A percentile compares a stretch with the other conserved stretches of the same genome.
Conservation (phyloP, 2,888 invertebrate species). For the Hirtodrosophila cameraria region DNA sequence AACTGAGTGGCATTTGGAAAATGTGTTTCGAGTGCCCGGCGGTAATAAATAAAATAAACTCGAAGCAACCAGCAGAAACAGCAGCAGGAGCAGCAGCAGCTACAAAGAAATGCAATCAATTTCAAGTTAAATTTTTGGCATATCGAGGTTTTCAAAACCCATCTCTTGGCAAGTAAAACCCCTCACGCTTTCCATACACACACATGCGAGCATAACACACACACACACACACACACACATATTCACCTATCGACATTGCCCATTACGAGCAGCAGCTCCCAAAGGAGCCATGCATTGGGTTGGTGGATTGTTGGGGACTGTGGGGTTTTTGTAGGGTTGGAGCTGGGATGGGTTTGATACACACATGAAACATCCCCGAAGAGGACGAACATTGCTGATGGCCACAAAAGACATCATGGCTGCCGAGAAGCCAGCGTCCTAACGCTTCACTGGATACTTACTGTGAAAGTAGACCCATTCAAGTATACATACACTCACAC, state of each 20-base stretch:
- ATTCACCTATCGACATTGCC: conserved; percentile 74
- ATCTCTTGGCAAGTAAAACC: background rate
- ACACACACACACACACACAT: conserved; percentile 12
- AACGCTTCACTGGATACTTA: conserved; percentile 74
- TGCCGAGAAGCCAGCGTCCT: conserved; percentile 72
- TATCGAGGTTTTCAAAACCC: conserved; percentile 61
- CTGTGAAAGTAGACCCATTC: conserved; percentile 63
- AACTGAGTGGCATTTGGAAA: conserved; percentile 64
- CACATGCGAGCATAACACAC: background rate
- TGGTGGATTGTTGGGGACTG: background rate
- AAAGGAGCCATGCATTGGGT: conserved; percentile 6
- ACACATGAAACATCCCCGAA: conserved; percentile 64
- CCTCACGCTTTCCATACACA: background rate
- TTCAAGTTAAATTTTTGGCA: conserved; percentile 78
- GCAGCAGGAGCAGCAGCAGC: conserved; percentile 33
- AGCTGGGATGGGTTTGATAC: conserved; percentile 7
- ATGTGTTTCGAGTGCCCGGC: conserved; percentile 69
- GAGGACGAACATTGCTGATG: conserved; percentile 71
- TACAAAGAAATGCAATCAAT: conserved; percentile 80
- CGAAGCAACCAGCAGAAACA: conserved; percentile 28
- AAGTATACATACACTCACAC: conserved; percentile 47
- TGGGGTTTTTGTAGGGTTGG: background rate
- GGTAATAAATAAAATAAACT: conserved; percentile 74
- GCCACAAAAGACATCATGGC: conserved; percentile 82
- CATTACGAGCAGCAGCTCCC: conserved; percentile 62